These are phyloP conservation scores for Coregonus suidteri DNA, from an alignment of 2,797 vertebrate species.

Conservation along the genomic window DNA sequence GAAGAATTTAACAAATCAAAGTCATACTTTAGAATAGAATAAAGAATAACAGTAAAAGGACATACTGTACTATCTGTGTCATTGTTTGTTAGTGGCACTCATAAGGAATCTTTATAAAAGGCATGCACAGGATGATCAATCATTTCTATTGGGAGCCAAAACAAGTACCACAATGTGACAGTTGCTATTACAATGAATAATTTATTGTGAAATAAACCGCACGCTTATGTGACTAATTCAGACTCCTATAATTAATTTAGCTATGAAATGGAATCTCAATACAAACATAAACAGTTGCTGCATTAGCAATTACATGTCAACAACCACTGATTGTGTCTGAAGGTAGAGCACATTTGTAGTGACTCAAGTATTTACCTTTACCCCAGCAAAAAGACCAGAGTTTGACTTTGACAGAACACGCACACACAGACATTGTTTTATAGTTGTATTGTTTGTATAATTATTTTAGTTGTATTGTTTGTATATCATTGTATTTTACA, in stretches of 20 bases:
- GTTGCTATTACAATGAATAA: not conserved
- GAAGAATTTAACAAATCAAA: not conserved
- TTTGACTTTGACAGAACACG: not conserved
- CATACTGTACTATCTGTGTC: not conserved
- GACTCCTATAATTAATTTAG: too few species aligned
- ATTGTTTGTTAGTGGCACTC: not conserved
- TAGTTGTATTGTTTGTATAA: not conserved
- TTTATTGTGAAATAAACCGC: not conserved
- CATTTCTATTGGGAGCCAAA: not conserved
- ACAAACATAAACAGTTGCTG: not conserved
- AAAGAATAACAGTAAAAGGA: not conserved
- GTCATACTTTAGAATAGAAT: not conserved
- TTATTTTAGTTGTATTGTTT: not conserved
- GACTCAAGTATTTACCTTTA: too few species aligned
- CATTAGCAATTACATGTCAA: not conserved
- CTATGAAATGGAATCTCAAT: not conserved
- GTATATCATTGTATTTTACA: too few species aligned
- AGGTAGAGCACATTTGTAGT: not conserved
- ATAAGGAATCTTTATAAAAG: not conserved
- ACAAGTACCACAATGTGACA: too few species aligned
- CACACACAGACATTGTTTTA: not conserved
- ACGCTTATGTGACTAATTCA: slow-evolving; percentile 10
- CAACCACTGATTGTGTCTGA: not conserved
- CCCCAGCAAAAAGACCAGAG: not conserved
- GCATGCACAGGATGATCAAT: not conserved